Base-by-base conservation (phyloP, 1,140 invertebrate species). In the Drosophila repleta region DNA sequence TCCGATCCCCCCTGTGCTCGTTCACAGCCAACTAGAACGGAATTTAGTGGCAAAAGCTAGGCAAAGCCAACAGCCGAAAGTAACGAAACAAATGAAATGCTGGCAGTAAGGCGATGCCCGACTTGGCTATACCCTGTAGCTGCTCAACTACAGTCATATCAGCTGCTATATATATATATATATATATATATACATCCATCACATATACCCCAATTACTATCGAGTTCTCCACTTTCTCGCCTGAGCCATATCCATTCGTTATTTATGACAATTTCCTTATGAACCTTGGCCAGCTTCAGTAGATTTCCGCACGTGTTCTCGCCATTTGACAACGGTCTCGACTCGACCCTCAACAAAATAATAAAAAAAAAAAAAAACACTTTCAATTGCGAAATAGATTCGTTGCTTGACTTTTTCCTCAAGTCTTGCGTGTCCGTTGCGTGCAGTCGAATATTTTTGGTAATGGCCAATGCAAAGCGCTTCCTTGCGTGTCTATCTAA, bases 241-340 rank as follows among this genome's bases (percentile, higher is more conserved):
- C 11, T 35, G 32, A 35, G 32, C 79, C 78, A 78, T 82, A 78
- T 64, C 75, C 76, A 21, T 79, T 61, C 61, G 76, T 83, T 83
- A 83, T 83, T 83, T 84, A 83, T 83, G 80, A 84, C 65, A 76
- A 84, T 84, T 83, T 79, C 56, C 80, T 84, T 84, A 79, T 68
- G 76, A 79, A 61, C 20, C 24, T 52, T 26, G 4, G 11, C 15
- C 17, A 7, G 56, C 46, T 10, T 46, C 55, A 39, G 17, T 63
- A 8, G 20, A 21, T 66, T 58, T 63, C 56, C 45, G 55, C 70
- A 49, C 35, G 58, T 58, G 58, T 66, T 72, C 48, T 75, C 58
- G 52, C 62, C 58, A 41, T 17, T 67, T 66, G 29, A n/a, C 11
- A 67, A 35, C 24, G 26, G 48, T 43, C 72, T 41, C 58, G 52